Conservation (phyloP, 1,140 invertebrate species). For the Ooceraea biroi region DNA sequence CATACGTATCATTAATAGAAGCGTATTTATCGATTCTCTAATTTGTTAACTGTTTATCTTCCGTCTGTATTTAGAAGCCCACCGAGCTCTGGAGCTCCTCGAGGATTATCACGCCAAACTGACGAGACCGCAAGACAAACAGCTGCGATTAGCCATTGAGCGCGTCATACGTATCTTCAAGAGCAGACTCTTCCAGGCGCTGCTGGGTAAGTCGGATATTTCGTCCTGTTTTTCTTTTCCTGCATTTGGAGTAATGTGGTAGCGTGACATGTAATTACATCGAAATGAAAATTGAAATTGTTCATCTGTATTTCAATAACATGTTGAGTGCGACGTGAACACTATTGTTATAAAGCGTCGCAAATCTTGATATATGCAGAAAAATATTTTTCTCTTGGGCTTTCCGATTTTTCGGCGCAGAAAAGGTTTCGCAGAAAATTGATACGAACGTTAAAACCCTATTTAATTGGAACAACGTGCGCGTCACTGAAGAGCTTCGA, state of each 20-base stretch:
- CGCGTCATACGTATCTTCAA: conserved; percentile 99
- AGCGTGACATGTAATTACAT: no score
- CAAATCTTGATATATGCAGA: neutral
- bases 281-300: conserved; percentile 5
- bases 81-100: conserved; percentile 97
- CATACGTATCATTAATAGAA: neutral
- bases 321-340: neutral
- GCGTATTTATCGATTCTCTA: neutral
- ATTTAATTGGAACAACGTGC: conserved; percentile 33
- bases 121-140: conserved; percentile 96
- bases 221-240: neutral
- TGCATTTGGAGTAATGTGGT: neutral
- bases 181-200: conserved; percentile 97
- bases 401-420: neutral
- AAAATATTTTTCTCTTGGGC: neutral
- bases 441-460: conserved; percentile 1
- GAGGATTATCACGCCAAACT: conserved; percentile 98
- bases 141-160: conserved; percentile 97
- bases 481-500: conserved; percentile 9
- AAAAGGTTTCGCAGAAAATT: neutral
- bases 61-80: conserved; percentile 92
- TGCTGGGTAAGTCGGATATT: conserved; percentile 95
- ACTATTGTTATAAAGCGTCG: neutral
- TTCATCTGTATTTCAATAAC: conserved; percentile 1
- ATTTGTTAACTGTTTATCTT: conserved; percentile 48